A percentile compares a stretch with the other conserved stretches of the same genome.
phyloP scores from a whole-genome alignment of 2,113 vertebrate species.

The Cynopterus brachyotis region DNA sequence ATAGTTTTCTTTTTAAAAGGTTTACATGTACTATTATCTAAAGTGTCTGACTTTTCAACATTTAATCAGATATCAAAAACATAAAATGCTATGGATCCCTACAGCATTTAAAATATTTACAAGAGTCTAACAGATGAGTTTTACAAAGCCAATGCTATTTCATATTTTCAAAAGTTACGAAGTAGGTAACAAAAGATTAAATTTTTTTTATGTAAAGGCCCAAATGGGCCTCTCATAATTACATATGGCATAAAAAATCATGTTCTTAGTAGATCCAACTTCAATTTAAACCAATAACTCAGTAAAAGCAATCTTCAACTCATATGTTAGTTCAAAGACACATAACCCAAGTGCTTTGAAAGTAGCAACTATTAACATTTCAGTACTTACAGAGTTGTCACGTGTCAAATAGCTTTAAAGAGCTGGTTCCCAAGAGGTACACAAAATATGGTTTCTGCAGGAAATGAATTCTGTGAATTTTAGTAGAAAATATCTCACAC shows the following conservation, averaged over 20 bases:
- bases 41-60: background rate
- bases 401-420: background rate
- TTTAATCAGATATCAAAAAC: conserved; percentile 12
- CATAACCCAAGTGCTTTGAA: background rate
- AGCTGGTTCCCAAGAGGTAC: background rate
- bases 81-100: background rate
- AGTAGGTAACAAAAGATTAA: conserved; percentile 17
- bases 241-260: conserved; percentile 9
- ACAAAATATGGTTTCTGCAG: conserved; percentile 2
- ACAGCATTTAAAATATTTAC: conserved; percentile 30
- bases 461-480: conserved; percentile 12
- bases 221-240: conserved; percentile 4
- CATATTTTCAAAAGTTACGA: background rate
- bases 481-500: background rate
- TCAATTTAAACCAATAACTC: background rate
- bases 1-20: background rate
- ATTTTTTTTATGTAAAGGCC: conserved; percentile 15
- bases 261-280: background rate
- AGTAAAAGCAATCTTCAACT: conserved; percentile 28
- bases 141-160: conserved; percentile 38
- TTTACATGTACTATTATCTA: background rate
- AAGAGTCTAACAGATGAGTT: background rate
- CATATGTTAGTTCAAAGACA: background rate
- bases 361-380: conserved; percentile 20
- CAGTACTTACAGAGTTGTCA: background rate